Percentiles rank a stretch among this genome's conserved stretches.
Conservation (phyloP, 2,888 invertebrate species). For the Eupithecia subumbrata region DNA sequence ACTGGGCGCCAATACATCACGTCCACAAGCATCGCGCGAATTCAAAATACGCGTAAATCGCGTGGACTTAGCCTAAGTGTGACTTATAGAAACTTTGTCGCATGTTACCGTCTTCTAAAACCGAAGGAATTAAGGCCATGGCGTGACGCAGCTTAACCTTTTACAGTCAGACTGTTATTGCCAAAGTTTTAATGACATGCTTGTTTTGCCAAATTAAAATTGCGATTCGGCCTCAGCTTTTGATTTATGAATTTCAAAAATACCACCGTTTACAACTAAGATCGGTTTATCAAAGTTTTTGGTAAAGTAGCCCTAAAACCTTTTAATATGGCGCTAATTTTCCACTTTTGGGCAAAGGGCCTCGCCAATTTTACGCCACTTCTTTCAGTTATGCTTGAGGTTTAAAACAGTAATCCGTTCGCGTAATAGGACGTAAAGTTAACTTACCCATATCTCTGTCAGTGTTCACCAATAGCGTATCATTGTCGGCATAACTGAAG, state of each 20-base stretch:
- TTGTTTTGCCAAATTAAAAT: not conserved
- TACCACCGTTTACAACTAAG: not conserved
- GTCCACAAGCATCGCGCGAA: too few relatives aligned
- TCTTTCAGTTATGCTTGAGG: not conserved
- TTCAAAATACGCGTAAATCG: too few relatives aligned
- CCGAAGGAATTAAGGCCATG: not conserved
- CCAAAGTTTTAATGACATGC: slow-evolving; percentile 21
- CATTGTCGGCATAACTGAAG: slow-evolving; percentile 89
- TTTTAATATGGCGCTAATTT: not conserved
- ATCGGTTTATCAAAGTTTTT: not conserved
- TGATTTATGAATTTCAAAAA: not conserved
- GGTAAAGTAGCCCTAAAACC: not conserved
- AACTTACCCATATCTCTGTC: slow-evolving; percentile 72
- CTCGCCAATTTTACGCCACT: not conserved
- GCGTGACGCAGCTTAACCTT: not conserved
- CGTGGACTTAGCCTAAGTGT: too few relatives aligned
- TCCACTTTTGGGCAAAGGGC: not conserved
- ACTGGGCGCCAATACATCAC: too few relatives aligned
- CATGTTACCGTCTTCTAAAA: not conserved
- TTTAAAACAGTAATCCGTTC: too few relatives aligned
- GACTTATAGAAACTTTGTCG: not conserved
- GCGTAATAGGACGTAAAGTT: not conserved
- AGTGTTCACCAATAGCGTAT: slow-evolving; percentile 61
- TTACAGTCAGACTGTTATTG: slow-evolving; percentile 3
- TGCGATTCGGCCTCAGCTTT: not conserved